phyloP scores from a whole-genome alignment of 1,140 invertebrate genomes.

The Tyrophagus putrescentiae region DNA sequence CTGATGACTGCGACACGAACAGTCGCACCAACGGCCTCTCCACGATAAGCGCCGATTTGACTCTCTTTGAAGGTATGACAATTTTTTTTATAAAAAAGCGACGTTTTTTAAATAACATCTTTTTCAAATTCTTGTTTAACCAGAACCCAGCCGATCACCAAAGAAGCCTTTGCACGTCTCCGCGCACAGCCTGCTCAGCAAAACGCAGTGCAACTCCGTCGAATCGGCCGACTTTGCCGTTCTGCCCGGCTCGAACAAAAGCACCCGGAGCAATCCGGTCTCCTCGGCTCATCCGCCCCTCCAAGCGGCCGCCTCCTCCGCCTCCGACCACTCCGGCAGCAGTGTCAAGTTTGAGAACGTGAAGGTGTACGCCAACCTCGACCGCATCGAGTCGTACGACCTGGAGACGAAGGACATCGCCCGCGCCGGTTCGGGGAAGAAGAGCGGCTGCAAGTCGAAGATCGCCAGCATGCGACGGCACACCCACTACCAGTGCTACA shows the following conservation, averaged over 20 bases:
- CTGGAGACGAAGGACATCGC: background rate
- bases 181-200: background rate
- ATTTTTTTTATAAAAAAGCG: conserved; percentile 8
- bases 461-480: background rate
- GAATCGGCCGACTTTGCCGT: background rate
- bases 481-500: conserved; percentile 8
- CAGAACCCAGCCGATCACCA: background rate
- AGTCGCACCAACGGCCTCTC: background rate
- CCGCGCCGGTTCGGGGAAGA: too few relatives aligned
- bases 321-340: background rate
- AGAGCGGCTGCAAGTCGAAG: background rate
- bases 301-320: background rate
- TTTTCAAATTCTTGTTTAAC: background rate
- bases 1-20: conserved; percentile 1
- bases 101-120: conserved; percentile 1
- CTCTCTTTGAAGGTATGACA: conserved; percentile 3
- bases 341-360: conserved; percentile 9
- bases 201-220: background rate
- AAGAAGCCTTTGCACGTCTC: background rate
- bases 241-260: too few relatives aligned
- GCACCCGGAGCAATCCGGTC: too few relatives aligned
- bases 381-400: conserved; percentile 4
- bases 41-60: conserved; percentile 12
- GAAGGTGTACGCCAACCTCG: conserved; percentile 5
- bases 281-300: background rate